These are phyloP conservation scores for Micropoecilia bifurca DNA, from an alignment of 2,797 vertebrate species.

Conservation along the genomic window DNA sequence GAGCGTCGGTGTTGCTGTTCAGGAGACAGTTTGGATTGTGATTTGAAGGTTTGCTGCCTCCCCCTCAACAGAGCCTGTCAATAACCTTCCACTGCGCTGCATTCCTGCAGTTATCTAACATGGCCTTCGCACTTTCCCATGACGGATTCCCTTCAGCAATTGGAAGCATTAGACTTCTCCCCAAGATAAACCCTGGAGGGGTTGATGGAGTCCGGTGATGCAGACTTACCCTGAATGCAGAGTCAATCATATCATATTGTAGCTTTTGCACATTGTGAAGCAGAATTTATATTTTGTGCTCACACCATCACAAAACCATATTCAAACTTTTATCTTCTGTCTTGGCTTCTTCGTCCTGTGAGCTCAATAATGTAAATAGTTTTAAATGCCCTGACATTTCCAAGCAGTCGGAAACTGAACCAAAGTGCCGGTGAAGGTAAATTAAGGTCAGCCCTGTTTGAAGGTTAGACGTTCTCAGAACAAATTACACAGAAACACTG, in stretches of 20 bases:
- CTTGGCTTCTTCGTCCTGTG: not conserved
- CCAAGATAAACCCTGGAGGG: constrained; percentile 15
- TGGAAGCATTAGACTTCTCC: constrained; percentile 11
- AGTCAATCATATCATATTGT: not conserved
- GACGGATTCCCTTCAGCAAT: constrained; percentile 30
- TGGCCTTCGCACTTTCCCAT: constrained; percentile 11
- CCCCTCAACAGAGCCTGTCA: constrained; percentile 8
- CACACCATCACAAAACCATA: not conserved
- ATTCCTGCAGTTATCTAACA: constrained; percentile 21
- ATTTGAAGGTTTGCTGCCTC: constrained; percentile 13
- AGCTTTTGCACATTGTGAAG: not conserved
- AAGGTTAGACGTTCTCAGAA: not conserved
- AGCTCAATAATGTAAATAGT: not conserved
- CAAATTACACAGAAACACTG: not conserved
- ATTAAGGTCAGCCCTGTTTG: not conserved
- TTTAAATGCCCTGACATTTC: not conserved
- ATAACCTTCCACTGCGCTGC: constrained; percentile 9
- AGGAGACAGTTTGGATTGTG: constrained; percentile 6
- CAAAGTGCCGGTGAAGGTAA: not conserved
- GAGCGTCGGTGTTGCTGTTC: constrained; percentile 10
- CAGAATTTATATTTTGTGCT: not conserved
- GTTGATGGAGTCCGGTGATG: constrained; percentile 19
- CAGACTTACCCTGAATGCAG: constrained; percentile 22
- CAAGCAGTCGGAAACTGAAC: not conserved
- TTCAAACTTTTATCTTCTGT: not conserved